Evolutionary conservation across 2,888 invertebrate species (phyloP), one percentile per base, ranked within the genome.

Genomic region (Hylaea fasciaria): DNA sequence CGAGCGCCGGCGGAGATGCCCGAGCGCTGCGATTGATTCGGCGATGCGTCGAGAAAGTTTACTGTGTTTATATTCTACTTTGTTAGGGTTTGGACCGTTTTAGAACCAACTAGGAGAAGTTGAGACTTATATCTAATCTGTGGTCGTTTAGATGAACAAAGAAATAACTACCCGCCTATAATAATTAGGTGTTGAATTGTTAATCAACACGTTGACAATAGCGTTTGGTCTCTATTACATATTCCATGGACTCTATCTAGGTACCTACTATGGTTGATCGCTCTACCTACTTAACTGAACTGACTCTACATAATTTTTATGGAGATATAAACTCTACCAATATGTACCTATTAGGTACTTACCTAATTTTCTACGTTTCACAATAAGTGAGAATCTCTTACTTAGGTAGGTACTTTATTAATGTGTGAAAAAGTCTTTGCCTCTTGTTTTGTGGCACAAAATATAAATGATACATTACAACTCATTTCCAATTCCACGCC

Each of bases 1-100:
- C 81, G 85, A 81, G 69, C 71, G 64, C 17, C 8, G 69, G 46
- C 78, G 81, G 76, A 73, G 66, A 66, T 69, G 51, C 51, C 75
- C 77, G 83, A 82, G 75, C 77, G 66, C 32, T 74, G 68, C 81
- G 81, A 84, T 83, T 85, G 84, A 86, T 85, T 83, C 76, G 69
- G 69, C 73, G 78, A 75, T 78, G 76, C 75, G 66, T 70, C 70
- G 74, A 74, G 76, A 74, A 77, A 78, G 76, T 78, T 60, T 60
- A 55, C 65, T 69, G 66, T 77, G 77, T 73, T 76, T 79, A 72
- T 70, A 62, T 53, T 67, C 62, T 66, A 68, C 65, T 63, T 62
- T 62, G 66, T 63, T 64, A 63, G 68, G 63, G 59, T 64, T 51
- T 43, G 54, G 59, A 39, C 54, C 59, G 59, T 54, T 59, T 59